A percentile compares a stretch with the other conserved stretches of the same genome.
Evolutionary conservation across 1,140 invertebrate species (phyloP).

Genomic region (Lepidurus packardi): DNA sequence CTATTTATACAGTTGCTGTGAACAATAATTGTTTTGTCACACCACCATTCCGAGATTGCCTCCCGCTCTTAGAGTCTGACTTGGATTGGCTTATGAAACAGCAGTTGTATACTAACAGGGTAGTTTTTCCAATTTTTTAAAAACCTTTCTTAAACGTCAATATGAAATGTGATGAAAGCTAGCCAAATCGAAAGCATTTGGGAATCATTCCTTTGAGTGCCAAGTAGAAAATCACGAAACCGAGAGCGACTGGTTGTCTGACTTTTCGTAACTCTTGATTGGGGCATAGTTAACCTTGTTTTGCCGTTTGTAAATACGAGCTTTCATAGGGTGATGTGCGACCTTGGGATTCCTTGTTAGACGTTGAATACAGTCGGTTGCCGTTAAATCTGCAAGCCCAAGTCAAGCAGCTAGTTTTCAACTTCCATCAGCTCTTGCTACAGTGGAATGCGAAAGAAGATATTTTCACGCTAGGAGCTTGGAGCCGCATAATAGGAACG

Average conservation of each 20-base stretch:
- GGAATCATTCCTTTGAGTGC: slow-evolving; percentile 30
- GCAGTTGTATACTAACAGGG: slow-evolving; percentile 29
- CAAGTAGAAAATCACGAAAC: slow-evolving; percentile 25
- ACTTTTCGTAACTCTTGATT: not conserved
- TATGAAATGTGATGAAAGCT: slow-evolving; percentile 27
- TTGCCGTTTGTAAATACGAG: slow-evolving; percentile 32
- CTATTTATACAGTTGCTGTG: slow-evolving; percentile 55
- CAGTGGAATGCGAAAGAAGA: slow-evolving; percentile 58
- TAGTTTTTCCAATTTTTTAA: not conserved
- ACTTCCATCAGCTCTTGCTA: slow-evolving; percentile 54
- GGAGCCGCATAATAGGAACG: slow-evolving; percentile 56
- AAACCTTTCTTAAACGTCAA: not conserved
- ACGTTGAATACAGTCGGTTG: slow-evolving; percentile 30
- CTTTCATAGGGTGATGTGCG: slow-evolving; percentile 31
- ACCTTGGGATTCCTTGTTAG: slow-evolving; percentile 25
- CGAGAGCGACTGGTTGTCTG: slow-evolving; percentile 29
- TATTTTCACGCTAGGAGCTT: slow-evolving; percentile 57
- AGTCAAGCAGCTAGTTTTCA: slow-evolving; percentile 49
- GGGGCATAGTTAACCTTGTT: not conserved
- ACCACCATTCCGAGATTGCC: slow-evolving; percentile 55
- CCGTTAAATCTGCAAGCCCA: slow-evolving; percentile 39
- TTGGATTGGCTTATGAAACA: slow-evolving; percentile 34
- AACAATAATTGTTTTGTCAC: slow-evolving; percentile 58
- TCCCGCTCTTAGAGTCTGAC: slow-evolving; percentile 51
- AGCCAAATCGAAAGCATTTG: slow-evolving; percentile 34